Conservation (phyloP, 1,140 invertebrate genomes). For the Platorchestia sp. region DNA sequence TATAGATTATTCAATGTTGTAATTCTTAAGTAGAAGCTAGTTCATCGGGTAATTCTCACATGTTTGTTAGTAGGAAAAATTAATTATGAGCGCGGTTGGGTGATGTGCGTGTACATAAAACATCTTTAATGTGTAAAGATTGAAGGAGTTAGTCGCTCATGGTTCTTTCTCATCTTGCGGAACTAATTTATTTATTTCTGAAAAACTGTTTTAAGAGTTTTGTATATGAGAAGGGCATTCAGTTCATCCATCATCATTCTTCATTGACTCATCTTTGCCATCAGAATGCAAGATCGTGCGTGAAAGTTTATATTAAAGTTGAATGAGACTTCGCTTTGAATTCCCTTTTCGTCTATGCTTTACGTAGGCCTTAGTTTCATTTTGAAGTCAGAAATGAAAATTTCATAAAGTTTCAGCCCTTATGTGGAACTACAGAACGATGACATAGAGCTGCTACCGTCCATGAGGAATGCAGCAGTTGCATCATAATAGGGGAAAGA, state of each 20-base stretch:
- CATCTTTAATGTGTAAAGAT: neutral
- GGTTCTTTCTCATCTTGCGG: slow-evolving; percentile 14
- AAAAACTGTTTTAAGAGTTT: neutral
- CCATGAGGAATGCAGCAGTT: no score
- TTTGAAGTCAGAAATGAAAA: no score
- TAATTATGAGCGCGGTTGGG: neutral
- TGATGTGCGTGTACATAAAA: slow-evolving; percentile 30
- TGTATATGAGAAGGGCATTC: slow-evolving; percentile 7
- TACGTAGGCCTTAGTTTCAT: no score
- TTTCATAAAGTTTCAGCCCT: no score
- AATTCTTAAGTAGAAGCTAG: neutral
- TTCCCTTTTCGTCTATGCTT: neutral
- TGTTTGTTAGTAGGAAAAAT: neutral
- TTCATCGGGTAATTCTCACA: slow-evolving; percentile 18
- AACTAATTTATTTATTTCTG: slow-evolving; percentile 27
- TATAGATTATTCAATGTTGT: slow-evolving; percentile 39
- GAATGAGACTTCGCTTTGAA: neutral
- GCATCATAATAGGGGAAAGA: no score
- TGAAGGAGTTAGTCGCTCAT: neutral
- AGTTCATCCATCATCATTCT: neutral
- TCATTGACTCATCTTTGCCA: slow-evolving; percentile 1
- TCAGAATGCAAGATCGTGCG: neutral
- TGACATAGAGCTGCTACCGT: no score
- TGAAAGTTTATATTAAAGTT: slow-evolving; percentile 41
- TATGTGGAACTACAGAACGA: no score